Conservation (phyloP, 2,113 vertebrate genomes). For the Zonotrichia leucophrys region DNA sequence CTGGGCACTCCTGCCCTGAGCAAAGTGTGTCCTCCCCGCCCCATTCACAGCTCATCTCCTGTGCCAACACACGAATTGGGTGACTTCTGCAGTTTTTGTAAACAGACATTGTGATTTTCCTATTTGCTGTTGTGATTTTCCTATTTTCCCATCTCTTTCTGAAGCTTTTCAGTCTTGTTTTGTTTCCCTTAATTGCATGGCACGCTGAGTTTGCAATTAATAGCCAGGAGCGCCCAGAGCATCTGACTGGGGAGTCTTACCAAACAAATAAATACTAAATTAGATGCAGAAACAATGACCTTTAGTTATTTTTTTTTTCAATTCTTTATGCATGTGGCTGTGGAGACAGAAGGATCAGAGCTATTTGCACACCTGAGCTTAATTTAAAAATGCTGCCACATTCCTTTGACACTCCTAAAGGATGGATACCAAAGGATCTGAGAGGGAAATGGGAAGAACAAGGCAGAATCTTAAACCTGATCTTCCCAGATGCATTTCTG, state of each 20-base stretch:
- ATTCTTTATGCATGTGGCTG: neutral
- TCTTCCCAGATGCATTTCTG: neutral
- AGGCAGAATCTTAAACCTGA: neutral
- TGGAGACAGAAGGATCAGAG: neutral
- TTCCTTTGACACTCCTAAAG: neutral
- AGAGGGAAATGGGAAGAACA: neutral
- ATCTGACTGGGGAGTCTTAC: neutral
- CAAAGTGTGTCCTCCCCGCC: accelerated
- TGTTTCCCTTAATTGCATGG: neutral
- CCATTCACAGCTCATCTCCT: neutral
- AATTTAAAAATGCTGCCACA: neutral
- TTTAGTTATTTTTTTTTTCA: neutral
- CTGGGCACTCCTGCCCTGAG: neutral
- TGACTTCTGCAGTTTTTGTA: neutral
- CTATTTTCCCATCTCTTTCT: neutral
- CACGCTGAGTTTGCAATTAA: neutral
- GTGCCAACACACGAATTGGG: accelerated
- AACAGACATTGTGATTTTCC: accelerated
- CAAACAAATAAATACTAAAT: neutral
- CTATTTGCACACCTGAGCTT: neutral
- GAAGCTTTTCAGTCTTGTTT: neutral
- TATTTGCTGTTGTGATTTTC: neutral
- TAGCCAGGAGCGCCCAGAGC: neutral
- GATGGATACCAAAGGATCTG: neutral
- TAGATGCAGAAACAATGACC: neutral